These are phyloP conservation scores for Lepidocolaptes lacrymiger DNA, from an alignment of 2,797 vertebrate species.

Conservation along the genomic window DNA sequence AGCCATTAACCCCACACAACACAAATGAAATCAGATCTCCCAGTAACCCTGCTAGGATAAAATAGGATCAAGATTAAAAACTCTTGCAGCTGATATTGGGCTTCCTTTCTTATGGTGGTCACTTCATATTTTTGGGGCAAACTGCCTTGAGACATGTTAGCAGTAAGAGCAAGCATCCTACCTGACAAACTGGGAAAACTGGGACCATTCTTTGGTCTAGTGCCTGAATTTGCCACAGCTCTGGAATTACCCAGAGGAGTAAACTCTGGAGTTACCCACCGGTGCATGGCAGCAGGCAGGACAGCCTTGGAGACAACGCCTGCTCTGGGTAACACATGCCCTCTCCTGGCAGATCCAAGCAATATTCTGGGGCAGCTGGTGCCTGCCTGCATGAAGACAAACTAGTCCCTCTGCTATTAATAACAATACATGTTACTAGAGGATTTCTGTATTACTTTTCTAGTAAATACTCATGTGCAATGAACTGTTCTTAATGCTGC, in stretches of 20 bases:
- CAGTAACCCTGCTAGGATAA: not conserved
- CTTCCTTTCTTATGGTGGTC: not conserved
- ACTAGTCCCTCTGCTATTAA: too few relatives aligned
- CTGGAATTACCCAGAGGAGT: not conserved
- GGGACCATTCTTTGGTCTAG: not conserved
- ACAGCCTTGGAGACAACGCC: accelerated
- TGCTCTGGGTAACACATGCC: not conserved
- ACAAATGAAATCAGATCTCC: not conserved
- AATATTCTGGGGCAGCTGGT: not conserved
- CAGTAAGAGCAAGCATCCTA: not conserved
- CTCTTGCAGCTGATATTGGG: not conserved
- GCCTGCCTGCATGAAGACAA: not conserved
- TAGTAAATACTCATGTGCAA: not conserved
- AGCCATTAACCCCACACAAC: not conserved
- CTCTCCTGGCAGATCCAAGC: not conserved
- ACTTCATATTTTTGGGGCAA: not conserved
- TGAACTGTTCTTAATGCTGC: not conserved
- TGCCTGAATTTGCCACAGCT: not conserved
- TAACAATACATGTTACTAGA: not conserved
- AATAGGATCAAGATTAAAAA: not conserved
- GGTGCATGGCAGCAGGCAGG: not conserved
- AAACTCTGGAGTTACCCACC: not conserved
- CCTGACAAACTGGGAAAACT: not conserved
- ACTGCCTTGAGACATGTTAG: not conserved
- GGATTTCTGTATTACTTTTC: not conserved